Conservation (phyloP, 2,888 invertebrate genomes). For the Hermaeophaga mercurialis region DNA sequence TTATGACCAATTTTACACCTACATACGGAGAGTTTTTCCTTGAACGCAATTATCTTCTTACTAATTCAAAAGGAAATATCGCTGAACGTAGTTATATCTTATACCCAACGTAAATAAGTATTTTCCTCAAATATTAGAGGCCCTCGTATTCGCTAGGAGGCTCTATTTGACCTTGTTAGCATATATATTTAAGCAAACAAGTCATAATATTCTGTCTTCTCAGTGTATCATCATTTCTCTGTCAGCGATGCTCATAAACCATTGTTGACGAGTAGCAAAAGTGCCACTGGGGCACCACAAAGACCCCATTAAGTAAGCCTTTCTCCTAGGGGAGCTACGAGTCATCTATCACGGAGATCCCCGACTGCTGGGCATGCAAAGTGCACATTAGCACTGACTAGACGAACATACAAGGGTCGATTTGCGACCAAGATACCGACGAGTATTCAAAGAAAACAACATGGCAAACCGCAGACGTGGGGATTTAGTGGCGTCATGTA, state of each 20-base stretch:
- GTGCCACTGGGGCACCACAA: constrained; percentile 27
- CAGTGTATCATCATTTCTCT: background rate
- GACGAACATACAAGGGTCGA: constrained; percentile 44
- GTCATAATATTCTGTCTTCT: background rate
- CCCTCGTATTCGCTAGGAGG: no score
- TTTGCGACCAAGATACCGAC: constrained; percentile 41
- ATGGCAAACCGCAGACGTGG: constrained; percentile 17
- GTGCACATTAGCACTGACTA: constrained; percentile 50
- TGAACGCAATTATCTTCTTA: no score
- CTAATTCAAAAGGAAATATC: no score
- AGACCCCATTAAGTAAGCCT: constrained; percentile 44
- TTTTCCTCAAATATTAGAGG: no score
- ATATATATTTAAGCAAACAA: background rate
- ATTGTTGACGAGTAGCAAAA: constrained; percentile 22
- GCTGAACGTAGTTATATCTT: no score
- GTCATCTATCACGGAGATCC: constrained; percentile 44
- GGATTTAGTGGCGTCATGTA: constrained; percentile 15
- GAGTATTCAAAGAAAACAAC: constrained; percentile 32
- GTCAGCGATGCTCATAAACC: constrained; percentile 3
- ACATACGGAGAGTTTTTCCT: no score
- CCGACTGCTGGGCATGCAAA: constrained; percentile 48
- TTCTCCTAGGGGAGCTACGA: constrained; percentile 40
- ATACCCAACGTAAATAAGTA: no score
- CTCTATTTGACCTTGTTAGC: no score
- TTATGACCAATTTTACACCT: no score